Evolutionary conservation across 2,888 invertebrate genomes (phyloP).

Genomic region (Drosophila maculinotata): DNA sequence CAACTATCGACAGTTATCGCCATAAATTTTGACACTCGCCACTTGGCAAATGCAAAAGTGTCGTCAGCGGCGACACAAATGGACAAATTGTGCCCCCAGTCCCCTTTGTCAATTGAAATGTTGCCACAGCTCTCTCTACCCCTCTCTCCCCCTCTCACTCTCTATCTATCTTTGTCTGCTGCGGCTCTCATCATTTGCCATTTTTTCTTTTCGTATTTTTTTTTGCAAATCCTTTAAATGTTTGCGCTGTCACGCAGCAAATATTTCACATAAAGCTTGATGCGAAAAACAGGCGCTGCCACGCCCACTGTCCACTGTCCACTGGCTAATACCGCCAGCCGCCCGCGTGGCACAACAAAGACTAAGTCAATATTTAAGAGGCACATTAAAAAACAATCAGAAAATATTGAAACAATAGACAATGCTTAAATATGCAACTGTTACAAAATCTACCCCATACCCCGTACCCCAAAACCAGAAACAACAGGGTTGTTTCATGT

Average conservation of each 20-base stretch:
- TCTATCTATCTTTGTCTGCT: background rate
- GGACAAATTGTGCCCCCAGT: conserved; percentile 69
- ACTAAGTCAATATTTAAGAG: conserved; percentile 78
- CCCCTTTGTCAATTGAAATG: conserved; percentile 56
- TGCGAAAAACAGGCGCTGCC: conserved; percentile 9
- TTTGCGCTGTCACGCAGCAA: conserved; percentile 84
- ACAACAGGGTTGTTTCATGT: conserved; percentile 10
- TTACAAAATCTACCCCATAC: conserved; percentile 8
- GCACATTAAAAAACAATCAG: conserved; percentile 82
- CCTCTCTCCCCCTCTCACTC: conserved; percentile 4
- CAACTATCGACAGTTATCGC: conserved; percentile 78
- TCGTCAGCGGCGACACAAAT: conserved; percentile 68
- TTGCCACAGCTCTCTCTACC: background rate
- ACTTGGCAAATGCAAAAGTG: conserved; percentile 73
- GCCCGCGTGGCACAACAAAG: conserved; percentile 40
- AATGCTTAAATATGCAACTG: conserved; percentile 34
- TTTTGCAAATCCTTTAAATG: conserved; percentile 84
- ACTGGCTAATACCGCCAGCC: too few relatives aligned
- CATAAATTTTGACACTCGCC: conserved; percentile 81
- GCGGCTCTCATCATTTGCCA: conserved; percentile 41
- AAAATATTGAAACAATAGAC: conserved; percentile 67
- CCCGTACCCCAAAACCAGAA: too few relatives aligned
- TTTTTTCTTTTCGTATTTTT: conserved; percentile 44
- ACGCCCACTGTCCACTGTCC: conserved; percentile 19
- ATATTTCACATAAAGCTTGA: conserved; percentile 63